These are phyloP conservation scores for Hippocampus barbouri DNA, from an alignment of 2,113 vertebrate genomes.

Conservation along the genomic window DNA sequence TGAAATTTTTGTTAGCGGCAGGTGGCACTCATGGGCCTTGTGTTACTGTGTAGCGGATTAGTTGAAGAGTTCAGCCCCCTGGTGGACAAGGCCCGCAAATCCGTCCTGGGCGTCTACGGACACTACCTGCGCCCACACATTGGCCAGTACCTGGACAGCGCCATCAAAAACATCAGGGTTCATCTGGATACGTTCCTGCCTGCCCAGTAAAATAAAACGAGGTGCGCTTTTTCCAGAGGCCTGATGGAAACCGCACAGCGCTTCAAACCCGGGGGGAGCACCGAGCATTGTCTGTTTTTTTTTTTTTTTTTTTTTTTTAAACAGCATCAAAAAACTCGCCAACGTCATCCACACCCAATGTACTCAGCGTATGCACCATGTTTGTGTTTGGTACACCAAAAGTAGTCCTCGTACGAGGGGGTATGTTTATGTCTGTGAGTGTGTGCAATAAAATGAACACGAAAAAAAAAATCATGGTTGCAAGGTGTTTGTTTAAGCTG, in stretches of 20 bases:
- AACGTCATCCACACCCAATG: conserved; percentile 35
- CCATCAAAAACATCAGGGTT: conserved; percentile 44
- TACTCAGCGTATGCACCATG: conserved; percentile 63
- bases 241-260: conserved; percentile 35
- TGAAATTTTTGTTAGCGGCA: too few species aligned
- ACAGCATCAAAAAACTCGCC: conserved; percentile 19
- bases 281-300: conserved; percentile 37
- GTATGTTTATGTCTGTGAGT: conserved; percentile 45
- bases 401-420: conserved; percentile 45
- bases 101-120: conserved; percentile 57
- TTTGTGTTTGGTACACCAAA: conserved; percentile 60
- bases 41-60: conserved; percentile 43
- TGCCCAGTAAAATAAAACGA: conserved; percentile 25
- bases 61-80: conserved; percentile 41
- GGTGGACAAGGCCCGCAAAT: conserved; percentile 49
- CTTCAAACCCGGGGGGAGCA: conserved; percentile 25
- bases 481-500: background rate
- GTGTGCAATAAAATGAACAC: conserved; percentile 64
- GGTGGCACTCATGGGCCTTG: background rate
- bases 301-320: too few species aligned
- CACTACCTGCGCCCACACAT: conserved; percentile 51
- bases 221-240: conserved; percentile 7
- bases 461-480: conserved; percentile 24
- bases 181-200: conserved; percentile 58
- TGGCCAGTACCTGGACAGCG: conserved; percentile 35